phyloP scores from a whole-genome alignment of 2,797 vertebrate species.

The Eleutherodactylus coqui region DNA sequence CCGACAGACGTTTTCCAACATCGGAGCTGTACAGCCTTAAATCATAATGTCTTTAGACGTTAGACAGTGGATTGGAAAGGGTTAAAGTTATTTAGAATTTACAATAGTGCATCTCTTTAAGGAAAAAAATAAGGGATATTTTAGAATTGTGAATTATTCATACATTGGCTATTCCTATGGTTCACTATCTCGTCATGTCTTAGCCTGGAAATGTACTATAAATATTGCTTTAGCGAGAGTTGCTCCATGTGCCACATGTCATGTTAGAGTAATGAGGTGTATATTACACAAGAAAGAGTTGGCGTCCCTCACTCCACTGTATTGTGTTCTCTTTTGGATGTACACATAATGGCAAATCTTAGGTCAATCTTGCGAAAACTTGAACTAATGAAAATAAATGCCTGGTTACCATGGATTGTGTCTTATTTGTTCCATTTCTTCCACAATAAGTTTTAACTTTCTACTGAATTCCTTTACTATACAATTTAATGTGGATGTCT shows the following conservation, averaged over 20 bases:
- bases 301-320: background rate
- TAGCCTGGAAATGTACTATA: slow-evolving; percentile 12
- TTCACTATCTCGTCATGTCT: background rate
- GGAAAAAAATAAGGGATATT: background rate
- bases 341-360: slow-evolving; percentile 36
- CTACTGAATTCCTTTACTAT: background rate
- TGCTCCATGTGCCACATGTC: slow-evolving; percentile 27
- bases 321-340: slow-evolving; percentile 32
- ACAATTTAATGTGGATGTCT: background rate
- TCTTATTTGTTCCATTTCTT: background rate
- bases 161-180: background rate
- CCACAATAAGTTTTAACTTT: background rate
- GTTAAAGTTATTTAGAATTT: background rate
- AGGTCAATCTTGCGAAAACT: background rate
- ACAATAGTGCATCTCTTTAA: background rate
- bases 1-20: too few species aligned
- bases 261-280: slow-evolving; percentile 31
- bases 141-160: background rate
- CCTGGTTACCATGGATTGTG: background rate
- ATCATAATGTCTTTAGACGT: too few species aligned
- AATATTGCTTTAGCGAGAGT: background rate
- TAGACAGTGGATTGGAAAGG: too few species aligned
- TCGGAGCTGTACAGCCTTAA: too few species aligned
- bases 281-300: slow-evolving; percentile 10
- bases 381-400: slow-evolving; percentile 17